These are phyloP conservation scores for Drosophila imparisetae DNA, from an alignment of 2,888 invertebrate genomes.

Conservation along the genomic window DNA sequence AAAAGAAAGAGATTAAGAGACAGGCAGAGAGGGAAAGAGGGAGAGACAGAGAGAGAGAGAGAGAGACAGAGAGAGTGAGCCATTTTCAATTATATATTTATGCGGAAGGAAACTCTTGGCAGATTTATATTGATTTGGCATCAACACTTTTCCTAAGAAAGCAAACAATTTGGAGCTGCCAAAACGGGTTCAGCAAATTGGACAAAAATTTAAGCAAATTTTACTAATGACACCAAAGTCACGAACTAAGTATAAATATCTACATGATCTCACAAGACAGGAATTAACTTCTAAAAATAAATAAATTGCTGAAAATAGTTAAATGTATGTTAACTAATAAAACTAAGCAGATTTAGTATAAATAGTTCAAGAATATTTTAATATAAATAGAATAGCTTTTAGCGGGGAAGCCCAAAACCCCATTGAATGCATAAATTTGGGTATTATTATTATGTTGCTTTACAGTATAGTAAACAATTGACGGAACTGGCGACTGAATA, in stretches of 20 bases:
- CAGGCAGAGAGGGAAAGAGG: constrained; percentile 1
- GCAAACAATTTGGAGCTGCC: constrained; percentile 18
- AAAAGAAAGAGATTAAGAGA: constrained; percentile 2
- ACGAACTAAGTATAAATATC: constrained; percentile 5
- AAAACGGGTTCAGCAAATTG: constrained; percentile 31
- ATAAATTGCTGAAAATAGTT: not conserved
- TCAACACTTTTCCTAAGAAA: constrained; percentile 36
- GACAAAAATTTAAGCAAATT: constrained; percentile 7
- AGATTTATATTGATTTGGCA: constrained; percentile 5
- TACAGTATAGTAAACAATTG: not conserved
- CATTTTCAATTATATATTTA: constrained; percentile 2
- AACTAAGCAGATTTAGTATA: not conserved
- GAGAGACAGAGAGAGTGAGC: constrained; percentile 5
- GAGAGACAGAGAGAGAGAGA: not conserved
- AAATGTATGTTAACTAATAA: not conserved
- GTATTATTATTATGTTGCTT: not conserved
- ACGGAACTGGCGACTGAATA: not conserved
- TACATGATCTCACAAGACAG: constrained; percentile 12
- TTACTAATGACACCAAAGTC: constrained; percentile 14
- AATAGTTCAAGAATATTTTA: not conserved
- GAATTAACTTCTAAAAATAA: not conserved
- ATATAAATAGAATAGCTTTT: not conserved
- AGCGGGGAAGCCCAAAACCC: not conserved
- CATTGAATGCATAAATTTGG: not conserved
- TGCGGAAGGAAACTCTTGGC: constrained; percentile 39